Base-by-base conservation (phyloP, 2,797 vertebrate species). In the Diceros bicornis region DNA sequence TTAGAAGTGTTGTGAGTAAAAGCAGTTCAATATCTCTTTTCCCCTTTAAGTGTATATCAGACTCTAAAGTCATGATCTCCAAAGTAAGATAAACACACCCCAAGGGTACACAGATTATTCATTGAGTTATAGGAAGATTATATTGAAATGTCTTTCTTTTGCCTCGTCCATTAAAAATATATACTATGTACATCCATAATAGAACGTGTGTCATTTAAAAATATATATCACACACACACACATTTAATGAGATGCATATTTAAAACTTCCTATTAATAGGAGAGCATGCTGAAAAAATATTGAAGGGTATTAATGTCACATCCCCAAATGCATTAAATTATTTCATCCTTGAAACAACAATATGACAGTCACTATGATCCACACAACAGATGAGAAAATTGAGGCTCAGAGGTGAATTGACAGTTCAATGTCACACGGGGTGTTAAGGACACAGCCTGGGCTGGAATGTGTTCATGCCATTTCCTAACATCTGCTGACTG, bases 91-190 rank as follows among this genome's bases (percentile, higher is more conserved):
- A 89, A 95, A 84, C 8, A 50, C 20, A 89, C 14, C 21, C 21
- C 37, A 72, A 41, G 29, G 1, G 41, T 34, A 68, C 47, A 87
- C 23, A 47, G 11, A 50, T 89, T 62, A 95, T 81, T 82, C 55
- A 86, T 4, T 71, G 32, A 14, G 23, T 94, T 75, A 81, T 1
- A 95, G 50, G 18, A 88, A 34, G 71, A 89, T 55, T 66, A 90
- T 34, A 61, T 41, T 89, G 72, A 6, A 91, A 87, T 25, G 21
- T 41, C 81, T 92, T 47, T 52, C 87, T 87, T 86, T 89, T 44
- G 57, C 50, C 55, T 78, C 37, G 83, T 72, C 69, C 41, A 86
- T 97, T 82, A 95, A 75, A 89, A 87, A 78, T 68, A 82, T 4
- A 25, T 8, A 44, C 4, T 32, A 57, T 87, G 9, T 84, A 93